Evolutionary conservation across 2,888 invertebrate species (phyloP), one percentile per base, ranked within the genome.

Genomic region (Microplitis manilae): DNA sequence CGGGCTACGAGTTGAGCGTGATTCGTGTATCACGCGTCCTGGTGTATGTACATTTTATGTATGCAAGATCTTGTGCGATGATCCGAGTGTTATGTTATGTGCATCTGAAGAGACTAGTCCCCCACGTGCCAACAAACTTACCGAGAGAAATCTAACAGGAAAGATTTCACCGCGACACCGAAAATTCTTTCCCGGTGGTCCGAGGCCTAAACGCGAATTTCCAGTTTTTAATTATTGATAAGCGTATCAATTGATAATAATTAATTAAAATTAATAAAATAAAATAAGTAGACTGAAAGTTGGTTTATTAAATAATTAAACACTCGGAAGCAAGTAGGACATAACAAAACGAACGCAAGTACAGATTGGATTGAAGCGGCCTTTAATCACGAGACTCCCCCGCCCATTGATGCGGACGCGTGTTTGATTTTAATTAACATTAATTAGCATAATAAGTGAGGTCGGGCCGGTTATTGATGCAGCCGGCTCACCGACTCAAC

Each of bases 361-460:
- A 70, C 50, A 70, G 30, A 60, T 70, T 68, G 50, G 50, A 50
- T 50, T 30, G 68, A 67, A 65, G 64, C 60, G 70, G 41, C 76
- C 39, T 64, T 61, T 62, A 76, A 41, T 69, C 59, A 62, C 70
- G 65, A 30, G 69, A 69, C 69, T 68, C 60, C 68, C 76, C 61
- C 69, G 64, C 76, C 78, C 41, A 76, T 71, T 65, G 61, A 75
- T 20, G 64, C 79, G 79, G 81, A 85, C 82, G 82, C 81, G 80
- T 82, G 83, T 83, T 85, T 83, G 84, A 84, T 85, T 84, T 86
- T 85, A 86, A 86, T 86, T 84, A 86, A 84, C 84, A 84, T 85
- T 80, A 81, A 86, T 86, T 86, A 84, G 83, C 86, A 86, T 86
- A 85, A 86, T 84, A 80, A 77, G 81, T 77, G 76, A 80, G 85